Base-by-base conservation (phyloP, 2,888 invertebrate species). In the Marronus borbonicus region DNA sequence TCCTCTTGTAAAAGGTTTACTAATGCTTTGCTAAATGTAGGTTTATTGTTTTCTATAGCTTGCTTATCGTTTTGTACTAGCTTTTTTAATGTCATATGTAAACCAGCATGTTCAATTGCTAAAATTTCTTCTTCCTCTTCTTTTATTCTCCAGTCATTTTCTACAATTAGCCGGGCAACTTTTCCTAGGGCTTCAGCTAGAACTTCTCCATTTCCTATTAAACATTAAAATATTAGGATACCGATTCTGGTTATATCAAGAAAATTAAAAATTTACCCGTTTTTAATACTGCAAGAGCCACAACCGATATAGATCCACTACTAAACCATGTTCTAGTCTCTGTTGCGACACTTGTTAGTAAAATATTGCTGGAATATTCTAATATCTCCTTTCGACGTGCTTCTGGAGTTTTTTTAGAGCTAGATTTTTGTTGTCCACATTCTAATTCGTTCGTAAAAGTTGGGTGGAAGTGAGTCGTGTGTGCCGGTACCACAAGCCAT, bases 401-500 rank as follows among this genome's bases (percentile, higher is more conserved):
- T 39, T 91, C 91, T 0, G 91, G 87, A 39, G 94, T 92, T 85
- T 96, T 96, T 87, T 96, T 96, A 70, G 93, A 94, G 14, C 91
- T 90, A 12, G 93, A 92, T 84, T 93, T 93, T 44, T 90, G 89
- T 81, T 96, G 92, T 0, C 97, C 97, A 80, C 92, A 90, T 81
- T 94, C 92, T 14, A 98, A 89, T 83, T 93, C 92, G 55, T 93
- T 91, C 1, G 95, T 92, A 72, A 96, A 92, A 78, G 90, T 91
- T 0, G 97, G 97, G 88, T 97, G 96, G 86, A 98, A 97, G 80
- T 94, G 93, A 70, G 92, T 91, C 0, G 93, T 91, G 85, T 97
- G 94, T 60, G 94, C 93, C 0, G 97, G 96, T 64, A 95, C 94
- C 14, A 98, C 92, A 28, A 98, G 89, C 93, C 98, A 98, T 79